A percentile compares a stretch with the other conserved stretches of the same genome.
These are phyloP conservation scores for Ladona fulva DNA, from an alignment of 1,140 invertebrate genomes.

Conservation along the genomic window DNA sequence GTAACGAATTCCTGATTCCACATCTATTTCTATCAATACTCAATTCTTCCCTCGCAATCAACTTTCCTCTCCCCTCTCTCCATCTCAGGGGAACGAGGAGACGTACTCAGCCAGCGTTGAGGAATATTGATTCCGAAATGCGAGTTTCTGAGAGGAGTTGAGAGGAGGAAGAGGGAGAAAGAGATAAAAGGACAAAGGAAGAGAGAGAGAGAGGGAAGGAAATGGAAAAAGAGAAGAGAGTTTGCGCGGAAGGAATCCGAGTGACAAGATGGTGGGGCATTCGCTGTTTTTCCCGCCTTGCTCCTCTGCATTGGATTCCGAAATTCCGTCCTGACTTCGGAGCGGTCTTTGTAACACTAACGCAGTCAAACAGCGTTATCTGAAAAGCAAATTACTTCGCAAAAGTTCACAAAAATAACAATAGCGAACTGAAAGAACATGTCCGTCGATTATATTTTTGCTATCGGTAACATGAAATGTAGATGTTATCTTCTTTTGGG, in stretches of 20 bases:
- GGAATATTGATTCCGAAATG: background rate
- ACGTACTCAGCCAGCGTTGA: background rate
- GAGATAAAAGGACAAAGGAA: background rate
- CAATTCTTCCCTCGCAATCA: no score
- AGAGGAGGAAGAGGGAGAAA: background rate
- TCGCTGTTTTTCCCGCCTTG: background rate
- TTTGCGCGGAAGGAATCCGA: background rate
- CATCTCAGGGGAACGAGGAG: no score
- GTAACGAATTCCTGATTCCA: no score
- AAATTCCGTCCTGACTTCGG: background rate
- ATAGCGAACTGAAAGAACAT: no score
- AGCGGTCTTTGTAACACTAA: no score
- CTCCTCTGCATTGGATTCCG: background rate
- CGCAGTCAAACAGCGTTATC: no score
- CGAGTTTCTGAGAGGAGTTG: background rate
- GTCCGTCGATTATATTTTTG: no score
- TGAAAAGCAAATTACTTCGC: no score
- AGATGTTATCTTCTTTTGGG: no score
- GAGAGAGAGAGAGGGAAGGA: background rate
- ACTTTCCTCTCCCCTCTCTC: background rate
- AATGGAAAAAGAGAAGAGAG: background rate
- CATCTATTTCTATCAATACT: no score
- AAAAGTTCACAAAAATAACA: no score
- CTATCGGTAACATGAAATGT: no score
- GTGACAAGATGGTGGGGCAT: background rate